Percentiles rank a stretch among this genome's conserved stretches.
phyloP scores from a whole-genome alignment of 2,888 invertebrate genomes.

The Lasioglossum pauxillum region DNA sequence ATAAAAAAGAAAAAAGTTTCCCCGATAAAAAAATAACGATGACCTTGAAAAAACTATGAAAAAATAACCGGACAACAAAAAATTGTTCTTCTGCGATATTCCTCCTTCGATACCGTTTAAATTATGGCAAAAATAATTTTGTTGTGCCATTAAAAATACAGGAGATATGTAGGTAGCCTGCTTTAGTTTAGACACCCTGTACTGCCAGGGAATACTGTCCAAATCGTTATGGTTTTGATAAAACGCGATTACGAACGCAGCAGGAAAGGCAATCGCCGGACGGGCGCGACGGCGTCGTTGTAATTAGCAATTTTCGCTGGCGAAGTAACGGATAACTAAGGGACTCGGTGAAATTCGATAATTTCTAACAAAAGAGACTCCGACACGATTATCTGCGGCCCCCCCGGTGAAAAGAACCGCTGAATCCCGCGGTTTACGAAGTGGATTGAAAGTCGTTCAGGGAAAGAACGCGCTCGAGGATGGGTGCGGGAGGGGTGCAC shows the following conservation, averaged over 20 bases:
- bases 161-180: no score
- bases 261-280: not conserved
- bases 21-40: no score
- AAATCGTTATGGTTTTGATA: no score
- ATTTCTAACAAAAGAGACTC: conserved; percentile 4
- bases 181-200: no score
- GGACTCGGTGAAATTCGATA: not conserved
- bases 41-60: no score
- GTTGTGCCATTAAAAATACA: no score
- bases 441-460: conserved; percentile 33
- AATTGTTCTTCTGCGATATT: no score
- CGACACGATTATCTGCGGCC: not conserved
- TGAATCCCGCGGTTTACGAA: conserved; percentile 15
- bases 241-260: no score
- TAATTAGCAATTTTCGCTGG: not conserved
- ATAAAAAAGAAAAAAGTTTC: no score
- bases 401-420: not conserved
- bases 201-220: not conserved
- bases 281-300: not conserved
- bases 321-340: not conserved
- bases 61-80: no score
- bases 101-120: no score
- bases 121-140: no score
- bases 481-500: not conserved
- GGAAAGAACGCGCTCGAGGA: conserved; percentile 5